Evolutionary conservation across 2,113 vertebrate species (phyloP), one percentile per base, ranked within the genome.

Genomic region (Mystacornis crossleyi): DNA sequence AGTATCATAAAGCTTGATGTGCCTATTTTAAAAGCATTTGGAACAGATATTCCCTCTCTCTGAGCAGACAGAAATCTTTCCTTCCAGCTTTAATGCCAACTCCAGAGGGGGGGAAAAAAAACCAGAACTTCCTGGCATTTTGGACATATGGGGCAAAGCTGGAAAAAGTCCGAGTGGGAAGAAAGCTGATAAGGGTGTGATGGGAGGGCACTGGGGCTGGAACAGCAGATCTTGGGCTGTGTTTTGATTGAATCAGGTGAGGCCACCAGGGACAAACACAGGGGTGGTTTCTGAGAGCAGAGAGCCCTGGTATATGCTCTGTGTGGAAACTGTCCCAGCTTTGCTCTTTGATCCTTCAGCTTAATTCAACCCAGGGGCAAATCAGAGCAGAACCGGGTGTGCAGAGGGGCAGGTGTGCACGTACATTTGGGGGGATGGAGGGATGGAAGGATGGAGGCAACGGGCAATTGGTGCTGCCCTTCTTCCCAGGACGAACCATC

Each of bases 231-330:
- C 78, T 77, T 31, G 54, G 71, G 88, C 60, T 96, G 57, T 55
- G 29, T 26, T 81, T 54, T 96, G 95, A 95, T 85, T 96, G 67
- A 96, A 93, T 94, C 90, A 92, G 79, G 51, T 18, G 72, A 86
- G 92, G 87, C 58, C 73, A 73, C 33, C 77, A 62, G 60, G 72
- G 88, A 84, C 82, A 94, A 95, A 90, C 70, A 65, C 66, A 4
- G 17, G n/a, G 60, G 70, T 82, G 78, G 28, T 3, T 78, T 69
- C 65, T 3, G 26, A 67, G 29, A 38, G 86, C 40, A 38, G 57
- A 20, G 62, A 53, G 60, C 42, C 48, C 43, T 18, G 4, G 45
- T 50, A 45, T 48, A 0, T 2, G 40, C 40, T 66, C 51, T 57
- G 34, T 54, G 77, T 61, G 78, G 73, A 64, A 89, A 81, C 31